Percentiles rank a stretch among this genome's conserved stretches.
These are phyloP conservation scores for Epirrhoe tristata DNA, from an alignment of 2,888 invertebrate genomes.

Conservation along the genomic window DNA sequence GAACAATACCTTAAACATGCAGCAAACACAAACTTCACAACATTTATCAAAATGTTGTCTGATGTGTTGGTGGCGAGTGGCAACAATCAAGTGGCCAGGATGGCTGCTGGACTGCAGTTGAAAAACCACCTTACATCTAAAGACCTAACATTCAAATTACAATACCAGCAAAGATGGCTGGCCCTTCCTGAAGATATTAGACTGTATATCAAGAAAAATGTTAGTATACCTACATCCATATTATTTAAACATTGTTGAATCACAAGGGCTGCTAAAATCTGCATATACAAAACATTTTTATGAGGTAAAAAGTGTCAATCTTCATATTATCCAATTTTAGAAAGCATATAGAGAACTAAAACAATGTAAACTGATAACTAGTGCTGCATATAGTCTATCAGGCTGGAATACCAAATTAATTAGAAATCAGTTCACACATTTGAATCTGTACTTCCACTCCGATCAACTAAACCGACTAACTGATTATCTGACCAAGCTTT, in stretches of 20 bases:
- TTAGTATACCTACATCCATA: too few species aligned
- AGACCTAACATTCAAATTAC: slow-evolving; percentile 91
- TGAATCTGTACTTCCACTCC: too few species aligned
- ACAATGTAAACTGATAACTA: too few species aligned
- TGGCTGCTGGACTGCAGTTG: slow-evolving; percentile 99
- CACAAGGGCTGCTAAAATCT: slow-evolving; percentile 88
- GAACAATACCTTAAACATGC: slow-evolving; percentile 97
- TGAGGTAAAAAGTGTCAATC: neutral
- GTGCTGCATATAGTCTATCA: too few species aligned
- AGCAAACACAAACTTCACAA: slow-evolving; percentile 95
- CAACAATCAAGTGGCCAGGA: slow-evolving; percentile 97
- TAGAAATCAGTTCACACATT: too few species aligned
- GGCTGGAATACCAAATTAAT: too few species aligned
- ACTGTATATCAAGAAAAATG: slow-evolving; percentile 97
- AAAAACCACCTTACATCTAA: slow-evolving; percentile 99
- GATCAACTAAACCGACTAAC: too few species aligned
- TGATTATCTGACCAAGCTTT: too few species aligned
- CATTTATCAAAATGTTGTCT: slow-evolving; percentile 96
- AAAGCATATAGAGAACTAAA: too few species aligned
- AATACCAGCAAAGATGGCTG: slow-evolving; percentile 97
- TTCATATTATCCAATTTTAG: too few species aligned
- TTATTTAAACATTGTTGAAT: neutral
- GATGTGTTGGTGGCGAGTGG: slow-evolving; percentile 95
- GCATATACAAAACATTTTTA: slow-evolving; percentile 24
- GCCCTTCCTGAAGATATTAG: slow-evolving; percentile 94